phyloP scores from a whole-genome alignment of 2,113 vertebrate species.

The Pampusana beccarii region DNA sequence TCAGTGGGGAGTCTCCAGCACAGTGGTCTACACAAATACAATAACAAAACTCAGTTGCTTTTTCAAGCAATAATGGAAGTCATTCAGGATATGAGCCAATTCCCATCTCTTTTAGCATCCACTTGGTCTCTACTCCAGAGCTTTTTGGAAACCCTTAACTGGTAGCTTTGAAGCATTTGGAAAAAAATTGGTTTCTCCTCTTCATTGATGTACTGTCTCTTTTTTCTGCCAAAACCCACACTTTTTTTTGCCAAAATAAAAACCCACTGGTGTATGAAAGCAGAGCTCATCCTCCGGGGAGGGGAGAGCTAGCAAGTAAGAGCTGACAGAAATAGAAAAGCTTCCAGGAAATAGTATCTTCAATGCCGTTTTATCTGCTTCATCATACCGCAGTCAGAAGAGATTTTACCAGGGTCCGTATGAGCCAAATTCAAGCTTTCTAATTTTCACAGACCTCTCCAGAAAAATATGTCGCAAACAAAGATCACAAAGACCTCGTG shows the following conservation, averaged over 20 bases:
- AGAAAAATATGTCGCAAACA: neutral
- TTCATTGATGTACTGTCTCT: slow-evolving; percentile 65
- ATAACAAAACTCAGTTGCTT: neutral
- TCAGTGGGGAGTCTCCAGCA: neutral
- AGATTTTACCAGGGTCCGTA: neutral
- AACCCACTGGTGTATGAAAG: slow-evolving; percentile 52
- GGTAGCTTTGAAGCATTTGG: slow-evolving; percentile 53
- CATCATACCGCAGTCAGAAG: slow-evolving; percentile 1
- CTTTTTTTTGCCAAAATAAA: slow-evolving; percentile 58
- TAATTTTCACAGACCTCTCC: neutral
- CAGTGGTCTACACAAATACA: slow-evolving; percentile 29
- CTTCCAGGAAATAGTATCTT: slow-evolving; percentile 60
- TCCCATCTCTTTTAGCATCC: slow-evolving; percentile 49
- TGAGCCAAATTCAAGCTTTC: slow-evolving; percentile 7
- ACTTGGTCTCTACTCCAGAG: slow-evolving; percentile 28
- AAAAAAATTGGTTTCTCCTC: slow-evolving; percentile 49
- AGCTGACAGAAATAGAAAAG: slow-evolving; percentile 64
- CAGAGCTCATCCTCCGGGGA: slow-evolving; percentile 42
- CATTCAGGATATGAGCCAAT: slow-evolving; percentile 16
- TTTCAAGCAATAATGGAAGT: slow-evolving; percentile 27
- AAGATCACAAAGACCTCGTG: fast-evolving
- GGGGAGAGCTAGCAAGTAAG: slow-evolving; percentile 14
- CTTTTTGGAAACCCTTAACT: slow-evolving; percentile 52
- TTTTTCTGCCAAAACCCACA: slow-evolving; percentile 64
- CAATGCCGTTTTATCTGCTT: slow-evolving; percentile 45